Base-by-base conservation (phyloP, 2,113 vertebrate species). In the Anoplopoma fimbria region DNA sequence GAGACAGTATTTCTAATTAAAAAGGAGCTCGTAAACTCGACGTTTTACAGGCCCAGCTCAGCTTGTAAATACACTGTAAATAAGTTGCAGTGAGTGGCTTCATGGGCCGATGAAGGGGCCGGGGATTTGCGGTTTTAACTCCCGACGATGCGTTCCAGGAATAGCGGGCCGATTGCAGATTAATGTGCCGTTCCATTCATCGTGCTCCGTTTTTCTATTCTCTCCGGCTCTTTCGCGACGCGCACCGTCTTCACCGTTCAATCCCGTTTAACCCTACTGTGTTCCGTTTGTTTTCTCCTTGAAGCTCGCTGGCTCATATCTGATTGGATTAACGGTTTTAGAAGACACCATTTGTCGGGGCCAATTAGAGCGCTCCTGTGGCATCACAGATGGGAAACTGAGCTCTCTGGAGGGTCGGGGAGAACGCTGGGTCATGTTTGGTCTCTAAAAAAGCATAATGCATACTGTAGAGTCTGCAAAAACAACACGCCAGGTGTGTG, bases 1-100 rank as follows among this genome's bases (percentile, higher is more conserved):
- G 93, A 95, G 92, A 92, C 91, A 95, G 95, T 95, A 96, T 95
- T 96, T 95, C 95, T 96, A 97, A 97, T 96, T 96, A 95, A 97
- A 97, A 95, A 91, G 82, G 87, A 90, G 67, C 94, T 91, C 88
- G 93, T 96, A 96, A 96, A 97, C 95, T 93, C 69, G 70, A 91
- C 88, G 88, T 96, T 95, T 96, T 94, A 96, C 93, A 89, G 27
- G 89, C 92, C 87, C 87, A 33, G 75, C 95, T 92, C 82, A 92
- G 90, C 91, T 87, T 90, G 91, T 94, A 93, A 93, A 94, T 83
- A 83, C 79, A 87, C 83, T 88, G 88, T 93, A 88, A 92, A 87
- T 93, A 93, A 83, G 88, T 74, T 76, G 86, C 75, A 76, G 73
- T 74, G 74, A 92, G 84, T 77, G 85, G 85, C 88, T 90, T 88